Conservation (phyloP, 2,888 invertebrate species). For the Drosophila acutilabella region DNA sequence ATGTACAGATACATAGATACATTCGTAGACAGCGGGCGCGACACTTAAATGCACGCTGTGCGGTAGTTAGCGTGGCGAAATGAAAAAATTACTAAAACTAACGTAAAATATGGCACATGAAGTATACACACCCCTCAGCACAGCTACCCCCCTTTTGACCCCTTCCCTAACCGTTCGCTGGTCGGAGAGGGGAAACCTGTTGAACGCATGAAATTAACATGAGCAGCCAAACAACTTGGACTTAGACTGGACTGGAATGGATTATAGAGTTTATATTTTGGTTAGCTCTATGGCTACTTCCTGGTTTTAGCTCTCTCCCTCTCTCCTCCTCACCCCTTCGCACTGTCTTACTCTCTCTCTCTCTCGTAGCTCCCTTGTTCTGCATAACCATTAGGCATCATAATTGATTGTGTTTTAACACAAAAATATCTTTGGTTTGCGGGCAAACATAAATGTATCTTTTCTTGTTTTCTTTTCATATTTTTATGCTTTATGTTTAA, state of each 20-base stretch:
- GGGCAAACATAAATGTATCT: slow-evolving; percentile 45
- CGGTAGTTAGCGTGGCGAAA: slow-evolving; percentile 75
- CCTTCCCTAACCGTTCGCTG: background rate
- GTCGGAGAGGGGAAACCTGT: slow-evolving; percentile 59
- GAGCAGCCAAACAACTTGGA: slow-evolving; percentile 43
- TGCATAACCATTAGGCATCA: slow-evolving; percentile 58
- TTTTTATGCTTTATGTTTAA: background rate
- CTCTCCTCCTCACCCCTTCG: background rate
- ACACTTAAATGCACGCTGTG: slow-evolving; percentile 76
- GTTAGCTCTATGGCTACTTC: slow-evolving; percentile 49
- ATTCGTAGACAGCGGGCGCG: slow-evolving; percentile 44
- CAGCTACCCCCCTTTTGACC: background rate
- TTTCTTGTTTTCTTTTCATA: background rate
- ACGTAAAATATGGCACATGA: slow-evolving; percentile 63
- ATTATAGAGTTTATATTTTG: slow-evolving; percentile 48
- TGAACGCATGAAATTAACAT: slow-evolving; percentile 77
- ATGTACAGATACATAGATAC: slow-evolving; percentile 26
- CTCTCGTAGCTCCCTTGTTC: slow-evolving; percentile 9
- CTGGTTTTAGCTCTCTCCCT: slow-evolving; percentile 39
- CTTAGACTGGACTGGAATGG: slow-evolving; percentile 46
- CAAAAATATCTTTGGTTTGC: slow-evolving; percentile 38
- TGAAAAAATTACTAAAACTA: slow-evolving; percentile 70
- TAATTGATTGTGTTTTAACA: slow-evolving; percentile 59
- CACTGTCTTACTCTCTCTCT: slow-evolving; percentile 2
- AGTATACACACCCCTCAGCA: background rate